Percentiles rank a stretch among this genome's conserved stretches.
Evolutionary conservation across 2,113 vertebrate species (phyloP).

Genomic region (Hypanus sabinus): DNA sequence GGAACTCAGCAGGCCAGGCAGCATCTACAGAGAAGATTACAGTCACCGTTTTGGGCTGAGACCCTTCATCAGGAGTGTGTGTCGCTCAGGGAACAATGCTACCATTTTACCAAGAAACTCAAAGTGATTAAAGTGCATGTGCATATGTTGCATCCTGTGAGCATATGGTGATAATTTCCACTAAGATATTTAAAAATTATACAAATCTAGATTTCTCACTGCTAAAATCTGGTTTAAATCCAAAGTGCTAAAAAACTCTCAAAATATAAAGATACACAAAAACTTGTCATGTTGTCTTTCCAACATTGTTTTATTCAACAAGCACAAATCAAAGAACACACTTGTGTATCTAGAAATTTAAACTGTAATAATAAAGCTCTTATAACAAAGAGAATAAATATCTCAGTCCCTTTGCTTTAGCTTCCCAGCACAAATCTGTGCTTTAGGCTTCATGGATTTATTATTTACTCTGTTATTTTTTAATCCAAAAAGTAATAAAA

Average conservation of each 20-base stretch:
- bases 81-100: too few species aligned
- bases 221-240: background rate
- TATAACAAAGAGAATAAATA: background rate
- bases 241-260: background rate
- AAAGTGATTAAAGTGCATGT: background rate
- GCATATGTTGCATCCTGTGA: background rate
- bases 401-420: background rate
- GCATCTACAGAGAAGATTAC: too few species aligned
- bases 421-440: background rate
- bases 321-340: background rate
- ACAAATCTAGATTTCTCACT: background rate
- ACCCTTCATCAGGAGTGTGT: too few species aligned
- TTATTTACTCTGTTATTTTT: background rate
- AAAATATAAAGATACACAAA: background rate
- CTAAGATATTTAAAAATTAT: background rate
- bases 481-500: background rate
- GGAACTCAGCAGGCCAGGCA: too few species aligned
- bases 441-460: background rate
- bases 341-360: background rate
- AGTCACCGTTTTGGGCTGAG: too few species aligned
- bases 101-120: background rate
- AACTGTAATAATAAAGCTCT: background rate
- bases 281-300: background rate
- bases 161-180: background rate
- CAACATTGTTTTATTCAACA: too few species aligned